Conservation (phyloP, 2,113 vertebrate genomes). For the Gallinago undulata region DNA sequence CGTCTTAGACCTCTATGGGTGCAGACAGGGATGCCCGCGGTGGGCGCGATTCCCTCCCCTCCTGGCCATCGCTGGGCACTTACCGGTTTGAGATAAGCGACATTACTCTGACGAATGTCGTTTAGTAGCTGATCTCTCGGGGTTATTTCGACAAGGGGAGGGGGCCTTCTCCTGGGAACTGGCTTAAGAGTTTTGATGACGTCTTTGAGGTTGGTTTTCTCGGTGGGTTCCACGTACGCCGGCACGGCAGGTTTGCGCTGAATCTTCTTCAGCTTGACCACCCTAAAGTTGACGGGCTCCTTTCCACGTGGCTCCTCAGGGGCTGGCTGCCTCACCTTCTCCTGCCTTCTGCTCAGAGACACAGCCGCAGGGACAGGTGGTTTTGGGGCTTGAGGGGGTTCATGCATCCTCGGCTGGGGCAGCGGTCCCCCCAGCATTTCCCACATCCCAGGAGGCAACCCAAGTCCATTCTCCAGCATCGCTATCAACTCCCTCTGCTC, state of each 20-base stretch:
- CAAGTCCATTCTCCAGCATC: conserved; percentile 84
- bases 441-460: conserved; percentile 87
- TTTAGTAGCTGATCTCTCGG: conserved; percentile 89
- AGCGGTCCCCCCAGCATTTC: conserved; percentile 83
- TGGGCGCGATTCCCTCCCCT: neutral
- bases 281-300: conserved; percentile 61
- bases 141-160: conserved; percentile 86
- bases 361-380: neutral
- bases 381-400: conserved; percentile 49
- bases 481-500: conserved; percentile 86
- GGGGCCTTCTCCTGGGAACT: conserved; percentile 83
- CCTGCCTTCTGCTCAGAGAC: conserved; percentile 34
- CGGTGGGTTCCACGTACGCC: conserved; percentile 58
- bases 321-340: neutral
- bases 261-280: conserved; percentile 75
- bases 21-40: neutral
- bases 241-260: conserved; percentile 75
- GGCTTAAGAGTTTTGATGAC: conserved; percentile 94
- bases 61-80: neutral
- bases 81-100: conserved; percentile 92
- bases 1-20: neutral
- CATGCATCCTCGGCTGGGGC: conserved; percentile 59
- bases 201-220: conserved; percentile 87
- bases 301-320: neutral
- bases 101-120: conserved; percentile 91